phyloP scores from a whole-genome alignment of 1,140 invertebrate species.

The Contarinia nasturtii region DNA sequence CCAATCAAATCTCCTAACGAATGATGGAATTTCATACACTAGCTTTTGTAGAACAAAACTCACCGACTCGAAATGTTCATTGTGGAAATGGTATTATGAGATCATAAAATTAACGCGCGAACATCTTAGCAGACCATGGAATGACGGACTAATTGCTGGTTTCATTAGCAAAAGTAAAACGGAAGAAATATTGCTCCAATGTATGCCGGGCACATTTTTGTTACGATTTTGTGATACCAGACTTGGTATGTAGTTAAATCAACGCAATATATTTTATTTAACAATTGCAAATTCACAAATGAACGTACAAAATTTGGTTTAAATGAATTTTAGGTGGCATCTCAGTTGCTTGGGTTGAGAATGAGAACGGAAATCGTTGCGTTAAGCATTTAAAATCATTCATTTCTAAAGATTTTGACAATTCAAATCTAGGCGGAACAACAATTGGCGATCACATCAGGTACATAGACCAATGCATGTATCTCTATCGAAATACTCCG shows the following conservation, averaged over 20 bases:
- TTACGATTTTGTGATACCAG: slow-evolving; percentile 82
- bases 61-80: too few relatives aligned
- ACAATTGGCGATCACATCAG: slow-evolving; percentile 62
- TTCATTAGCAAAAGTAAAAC: slow-evolving; percentile 66
- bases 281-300: too few relatives aligned
- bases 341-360: slow-evolving; percentile 78
- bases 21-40: too few relatives aligned
- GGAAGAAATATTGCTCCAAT: slow-evolving; percentile 60
- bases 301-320: too few relatives aligned
- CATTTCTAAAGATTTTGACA: slow-evolving; percentile 72
- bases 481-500: slow-evolving; percentile 65
- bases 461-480: slow-evolving; percentile 62
- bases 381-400: slow-evolving; percentile 77
- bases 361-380: slow-evolving; percentile 24
- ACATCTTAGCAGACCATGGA: slow-evolving; percentile 69
- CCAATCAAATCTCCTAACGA: too few relatives aligned
- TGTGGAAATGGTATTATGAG: slow-evolving; percentile 95
- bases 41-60: too few relatives aligned
- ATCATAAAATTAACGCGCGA: slow-evolving; percentile 84
- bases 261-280: background rate
- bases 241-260: slow-evolving; percentile 26
- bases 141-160: slow-evolving; percentile 68
- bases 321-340: slow-evolving; percentile 45
- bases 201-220: slow-evolving; percentile 67
- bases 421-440: too few relatives aligned